Conservation (phyloP, 1,140 invertebrate genomes). For the Mizuhopecten yessoensis region DNA sequence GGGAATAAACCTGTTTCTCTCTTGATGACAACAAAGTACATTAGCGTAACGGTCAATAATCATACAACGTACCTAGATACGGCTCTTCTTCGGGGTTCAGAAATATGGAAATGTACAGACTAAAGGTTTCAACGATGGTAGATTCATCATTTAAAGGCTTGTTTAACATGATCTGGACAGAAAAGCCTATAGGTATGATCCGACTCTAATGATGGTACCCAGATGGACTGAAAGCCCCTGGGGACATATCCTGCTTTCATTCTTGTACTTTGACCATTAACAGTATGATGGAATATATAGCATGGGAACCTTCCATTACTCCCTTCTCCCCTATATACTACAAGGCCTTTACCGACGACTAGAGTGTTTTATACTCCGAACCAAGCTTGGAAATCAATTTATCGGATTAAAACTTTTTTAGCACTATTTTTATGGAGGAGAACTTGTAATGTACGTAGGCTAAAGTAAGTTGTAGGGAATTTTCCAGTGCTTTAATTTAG, state of each 20-base stretch:
- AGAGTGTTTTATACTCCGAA: background rate
- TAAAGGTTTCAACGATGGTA: background rate
- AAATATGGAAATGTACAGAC: background rate
- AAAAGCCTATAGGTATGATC: background rate
- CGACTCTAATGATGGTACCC: background rate
- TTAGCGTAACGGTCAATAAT: background rate
- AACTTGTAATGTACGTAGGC: background rate
- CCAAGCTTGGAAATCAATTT: background rate
- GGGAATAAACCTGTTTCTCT: background rate
- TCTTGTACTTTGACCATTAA: background rate
- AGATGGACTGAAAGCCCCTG: background rate
- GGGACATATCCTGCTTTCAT: background rate
- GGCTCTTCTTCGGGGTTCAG: background rate
- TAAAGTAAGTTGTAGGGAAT: background rate
- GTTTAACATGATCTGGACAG: too few relatives aligned
- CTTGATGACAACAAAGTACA: background rate
- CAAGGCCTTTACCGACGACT: background rate
- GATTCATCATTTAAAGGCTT: background rate
- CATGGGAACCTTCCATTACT: background rate
- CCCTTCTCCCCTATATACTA: background rate
- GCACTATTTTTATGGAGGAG: slow-evolving; percentile 1
- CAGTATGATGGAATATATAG: background rate
- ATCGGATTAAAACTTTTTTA: background rate
- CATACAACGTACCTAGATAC: too few relatives aligned
- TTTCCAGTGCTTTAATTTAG: background rate